Conservation (phyloP, 1,140 invertebrate species). For the Brachionus koreanus region DNA sequence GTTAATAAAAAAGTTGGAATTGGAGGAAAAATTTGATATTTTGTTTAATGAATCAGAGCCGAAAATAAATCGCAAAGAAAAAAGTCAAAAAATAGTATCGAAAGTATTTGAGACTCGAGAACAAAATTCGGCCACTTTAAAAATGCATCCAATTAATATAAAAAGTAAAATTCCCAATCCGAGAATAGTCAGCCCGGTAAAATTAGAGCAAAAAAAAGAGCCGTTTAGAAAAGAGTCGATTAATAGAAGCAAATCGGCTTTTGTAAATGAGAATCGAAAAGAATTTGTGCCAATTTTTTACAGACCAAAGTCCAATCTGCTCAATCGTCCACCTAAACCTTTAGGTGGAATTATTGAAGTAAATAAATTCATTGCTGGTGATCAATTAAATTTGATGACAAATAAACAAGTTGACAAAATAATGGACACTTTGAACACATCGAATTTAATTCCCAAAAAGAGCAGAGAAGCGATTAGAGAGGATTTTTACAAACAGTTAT, state of each 20-base stretch:
- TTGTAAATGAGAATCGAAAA: not conserved
- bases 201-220: not conserved
- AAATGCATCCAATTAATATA: slow-evolving; percentile 17
- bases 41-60: not conserved
- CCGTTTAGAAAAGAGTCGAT: not conserved
- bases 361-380: not conserved
- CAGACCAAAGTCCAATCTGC: not conserved
- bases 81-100: not conserved
- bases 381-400: slow-evolving; percentile 15
- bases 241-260: slow-evolving; percentile 1
- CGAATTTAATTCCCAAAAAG: not conserved
- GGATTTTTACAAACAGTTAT: slow-evolving; percentile 26
- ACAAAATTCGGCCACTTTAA: not conserved
- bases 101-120: slow-evolving; percentile 10
- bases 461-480: not conserved
- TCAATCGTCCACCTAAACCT: not conserved
- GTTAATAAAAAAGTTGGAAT: not conserved
- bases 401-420: slow-evolving; percentile 20
- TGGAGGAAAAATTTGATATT: slow-evolving; percentile 1
- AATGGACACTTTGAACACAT: not conserved
- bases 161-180: slow-evolving; percentile 33
- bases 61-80: not conserved
- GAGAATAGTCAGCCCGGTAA: not conserved
- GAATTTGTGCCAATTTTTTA: slow-evolving; percentile 22
- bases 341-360: slow-evolving; percentile 3